phyloP scores from a whole-genome alignment of 2,113 vertebrate genomes.

The Pseudorectes ferrugineus region DNA sequence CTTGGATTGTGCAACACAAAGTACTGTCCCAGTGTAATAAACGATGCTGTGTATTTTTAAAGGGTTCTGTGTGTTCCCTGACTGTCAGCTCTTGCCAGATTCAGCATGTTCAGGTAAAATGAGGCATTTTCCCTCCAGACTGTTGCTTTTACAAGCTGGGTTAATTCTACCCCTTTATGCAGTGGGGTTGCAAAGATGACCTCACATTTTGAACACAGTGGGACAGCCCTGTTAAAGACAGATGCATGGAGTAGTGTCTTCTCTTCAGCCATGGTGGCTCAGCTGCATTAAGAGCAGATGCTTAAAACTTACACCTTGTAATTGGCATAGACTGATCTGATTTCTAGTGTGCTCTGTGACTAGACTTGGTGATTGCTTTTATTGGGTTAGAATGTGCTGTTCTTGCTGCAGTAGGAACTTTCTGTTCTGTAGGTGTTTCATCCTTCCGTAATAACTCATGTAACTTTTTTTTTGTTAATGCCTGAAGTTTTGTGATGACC shows the following conservation, averaged over 20 bases:
- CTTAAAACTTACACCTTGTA: background rate
- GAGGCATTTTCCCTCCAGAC: background rate
- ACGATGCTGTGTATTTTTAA: background rate
- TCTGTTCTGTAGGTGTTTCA: background rate
- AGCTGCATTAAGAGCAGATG: background rate
- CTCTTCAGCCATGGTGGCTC: background rate
- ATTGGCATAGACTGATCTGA: background rate
- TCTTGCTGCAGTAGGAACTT: background rate
- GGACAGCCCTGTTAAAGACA: background rate
- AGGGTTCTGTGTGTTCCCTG: constrained; percentile 31
- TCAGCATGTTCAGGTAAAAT: constrained; percentile 14
- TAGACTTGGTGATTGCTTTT: background rate
- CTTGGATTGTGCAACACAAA: constrained; percentile 39
- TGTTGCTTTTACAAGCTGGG: background rate
- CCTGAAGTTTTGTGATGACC: background rate
- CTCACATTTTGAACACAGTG: background rate
- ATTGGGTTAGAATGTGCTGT: background rate
- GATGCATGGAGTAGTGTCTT: background rate
- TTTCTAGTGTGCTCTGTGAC: background rate
- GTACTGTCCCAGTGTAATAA: constrained; percentile 40
- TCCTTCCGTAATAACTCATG: background rate
- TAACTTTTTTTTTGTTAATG: background rate
- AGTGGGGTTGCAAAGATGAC: background rate
- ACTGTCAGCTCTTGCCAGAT: background rate
- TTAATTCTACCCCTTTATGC: background rate